Percentiles rank a stretch among this genome's conserved stretches.
Conservation (phyloP, 2,797 vertebrate genomes). For the Gymnoscopelus microlampas region DNA sequence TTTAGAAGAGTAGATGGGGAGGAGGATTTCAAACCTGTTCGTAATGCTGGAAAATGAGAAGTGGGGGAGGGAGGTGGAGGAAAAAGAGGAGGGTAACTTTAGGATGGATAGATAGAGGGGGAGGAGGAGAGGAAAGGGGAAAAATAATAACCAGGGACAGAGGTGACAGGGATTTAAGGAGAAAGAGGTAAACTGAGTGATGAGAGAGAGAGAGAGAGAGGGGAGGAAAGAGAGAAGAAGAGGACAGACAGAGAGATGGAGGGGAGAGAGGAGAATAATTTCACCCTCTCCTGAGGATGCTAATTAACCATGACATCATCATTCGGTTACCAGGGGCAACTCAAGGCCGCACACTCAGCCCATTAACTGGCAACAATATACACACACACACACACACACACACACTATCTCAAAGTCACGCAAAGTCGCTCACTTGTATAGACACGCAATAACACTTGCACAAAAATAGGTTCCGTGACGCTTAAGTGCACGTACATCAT, state of each 20-base stretch:
- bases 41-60: not conserved
- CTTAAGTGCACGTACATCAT: not conserved
- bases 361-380: slow-evolving; percentile 19
- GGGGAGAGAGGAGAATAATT: slow-evolving; percentile 20
- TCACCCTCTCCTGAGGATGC: slow-evolving; percentile 18
- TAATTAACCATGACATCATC: slow-evolving; percentile 29
- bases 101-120: not conserved
- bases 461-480: too few relatives aligned
- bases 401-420: not conserved
- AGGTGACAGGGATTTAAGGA: not conserved
- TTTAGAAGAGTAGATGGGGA: not conserved
- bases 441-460: too few relatives aligned
- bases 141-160: not conserved
- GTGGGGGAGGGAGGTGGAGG: not conserved
- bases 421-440: not conserved
- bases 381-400: slow-evolving; percentile 4
- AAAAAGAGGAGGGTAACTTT: too few relatives aligned
- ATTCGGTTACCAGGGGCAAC: slow-evolving; percentile 20
- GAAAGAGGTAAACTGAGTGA: not conserved
- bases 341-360: not conserved
- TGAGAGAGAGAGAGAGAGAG: not conserved
- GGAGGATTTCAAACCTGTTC: not conserved
- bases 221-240: not conserved
- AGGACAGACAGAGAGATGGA: not conserved
- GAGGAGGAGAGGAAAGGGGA: not conserved